Conservation (phyloP, 1,140 invertebrate genomes). For the Macrobrachium rosenbergii region DNA sequence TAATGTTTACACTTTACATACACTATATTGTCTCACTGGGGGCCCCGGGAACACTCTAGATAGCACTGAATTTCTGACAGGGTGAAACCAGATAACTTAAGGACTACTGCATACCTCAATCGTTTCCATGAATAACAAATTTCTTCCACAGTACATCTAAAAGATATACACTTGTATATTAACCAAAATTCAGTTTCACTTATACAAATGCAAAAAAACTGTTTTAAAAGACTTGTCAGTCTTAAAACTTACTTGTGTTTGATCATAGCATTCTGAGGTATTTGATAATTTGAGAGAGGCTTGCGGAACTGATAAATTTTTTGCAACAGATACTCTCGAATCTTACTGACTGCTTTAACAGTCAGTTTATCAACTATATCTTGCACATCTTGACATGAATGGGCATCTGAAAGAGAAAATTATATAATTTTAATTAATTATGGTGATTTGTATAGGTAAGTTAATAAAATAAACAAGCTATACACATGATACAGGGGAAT, state of each 20-base stretch:
- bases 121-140: no score
- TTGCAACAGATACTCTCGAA: constrained; percentile 92
- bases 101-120: no score
- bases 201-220: neutral
- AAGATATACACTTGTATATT: no score
- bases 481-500: no score
- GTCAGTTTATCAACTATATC: constrained; percentile 97
- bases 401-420: constrained; percentile 78
- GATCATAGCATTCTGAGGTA: constrained; percentile 97
- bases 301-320: constrained; percentile 98
- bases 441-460: no score
- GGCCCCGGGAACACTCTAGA: no score
- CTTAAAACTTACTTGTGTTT: constrained; percentile 84
- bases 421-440: neutral
- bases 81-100: no score
- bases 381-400: constrained; percentile 93
- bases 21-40: no score
- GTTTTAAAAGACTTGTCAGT: constrained; percentile 3
- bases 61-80: no score
- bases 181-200: neutral
- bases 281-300: constrained; percentile 98
- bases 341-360: constrained; percentile 95
- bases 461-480: no score
- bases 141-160: no score
- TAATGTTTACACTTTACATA: no score